phyloP scores from a whole-genome alignment of 2,113 vertebrate genomes.

The Menidia beryllina region DNA sequence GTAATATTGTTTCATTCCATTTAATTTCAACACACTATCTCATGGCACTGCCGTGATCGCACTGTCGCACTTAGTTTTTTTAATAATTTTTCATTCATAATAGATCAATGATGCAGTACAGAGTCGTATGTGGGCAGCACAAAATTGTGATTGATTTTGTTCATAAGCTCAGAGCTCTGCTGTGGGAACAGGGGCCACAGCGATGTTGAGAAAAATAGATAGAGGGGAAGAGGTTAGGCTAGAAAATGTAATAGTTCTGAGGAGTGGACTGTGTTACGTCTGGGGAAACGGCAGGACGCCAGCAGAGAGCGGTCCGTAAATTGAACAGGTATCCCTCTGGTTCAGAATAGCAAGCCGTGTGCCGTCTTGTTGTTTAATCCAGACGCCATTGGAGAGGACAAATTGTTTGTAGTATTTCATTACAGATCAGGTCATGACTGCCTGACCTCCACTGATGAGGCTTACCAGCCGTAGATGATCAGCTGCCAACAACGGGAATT shows the following conservation, averaged over 20 bases:
- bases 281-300: neutral
- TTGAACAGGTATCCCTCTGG: slow-evolving; percentile 1
- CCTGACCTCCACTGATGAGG: slow-evolving; percentile 2
- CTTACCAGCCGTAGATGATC: neutral
- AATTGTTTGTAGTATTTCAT: slow-evolving; percentile 32
- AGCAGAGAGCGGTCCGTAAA: slow-evolving; percentile 3
- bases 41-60: neutral
- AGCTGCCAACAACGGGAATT: slow-evolving; percentile 8
- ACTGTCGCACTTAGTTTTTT: slow-evolving; percentile 39
- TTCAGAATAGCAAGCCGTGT: slow-evolving; percentile 4
- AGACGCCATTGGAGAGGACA: slow-evolving; percentile 5
- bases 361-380: slow-evolving; percentile 19
- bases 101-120: slow-evolving; percentile 49
- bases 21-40: slow-evolving; percentile 34
- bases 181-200: neutral
- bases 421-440: slow-evolving; percentile 29
- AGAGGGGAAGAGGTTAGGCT: slow-evolving; percentile 28
- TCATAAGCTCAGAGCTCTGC: slow-evolving; percentile 20
- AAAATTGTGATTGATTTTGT: slow-evolving; percentile 60
- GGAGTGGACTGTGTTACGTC: slow-evolving; percentile 5
- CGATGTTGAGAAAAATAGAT: slow-evolving; percentile 21
- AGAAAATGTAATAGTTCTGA: slow-evolving; percentile 23
- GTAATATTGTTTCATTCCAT: slow-evolving; percentile 41
- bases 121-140: slow-evolving; percentile 19
- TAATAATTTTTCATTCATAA: slow-evolving; percentile 37